phyloP scores from a whole-genome alignment of 2,888 invertebrate species.

The Sialis lutaria region DNA sequence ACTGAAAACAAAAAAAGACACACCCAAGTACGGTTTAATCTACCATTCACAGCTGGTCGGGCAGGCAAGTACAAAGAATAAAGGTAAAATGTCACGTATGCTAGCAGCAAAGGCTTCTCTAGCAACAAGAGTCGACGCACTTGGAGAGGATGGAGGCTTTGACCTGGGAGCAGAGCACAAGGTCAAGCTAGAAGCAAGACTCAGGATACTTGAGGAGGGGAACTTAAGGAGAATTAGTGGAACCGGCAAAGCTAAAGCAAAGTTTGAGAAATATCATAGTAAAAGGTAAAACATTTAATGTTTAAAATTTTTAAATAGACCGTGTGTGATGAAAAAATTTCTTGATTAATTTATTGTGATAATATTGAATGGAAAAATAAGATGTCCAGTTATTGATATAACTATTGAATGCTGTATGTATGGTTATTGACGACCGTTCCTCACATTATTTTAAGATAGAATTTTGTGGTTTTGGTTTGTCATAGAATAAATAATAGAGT shows the following conservation, averaged over 20 bases:
- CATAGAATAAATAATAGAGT: conserved; percentile 3
- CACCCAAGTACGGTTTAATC: conserved; percentile 96
- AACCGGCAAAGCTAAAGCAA: conserved; percentile 72
- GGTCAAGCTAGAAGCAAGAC: conserved; percentile 67
- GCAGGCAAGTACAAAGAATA: conserved; percentile 74
- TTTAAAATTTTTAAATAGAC: background rate
- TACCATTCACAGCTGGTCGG: conserved; percentile 92
- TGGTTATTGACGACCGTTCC: conserved; percentile 1
- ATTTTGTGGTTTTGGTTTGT: conserved; percentile 2
- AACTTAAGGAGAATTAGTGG: conserved; percentile 70
- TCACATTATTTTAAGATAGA: background rate
- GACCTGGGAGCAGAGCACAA: conserved; percentile 81
- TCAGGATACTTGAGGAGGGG: conserved; percentile 72
- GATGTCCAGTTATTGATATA: too few relatives aligned
- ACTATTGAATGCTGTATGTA: background rate
- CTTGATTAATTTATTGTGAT: background rate
- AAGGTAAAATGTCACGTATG: conserved; percentile 91
- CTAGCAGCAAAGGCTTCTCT: conserved; percentile 91
- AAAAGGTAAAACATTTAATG: conserved; percentile 43
- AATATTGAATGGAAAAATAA: background rate
- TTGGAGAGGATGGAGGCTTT: conserved; percentile 74
- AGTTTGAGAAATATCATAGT: conserved; percentile 85
- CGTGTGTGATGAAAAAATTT: too few relatives aligned
- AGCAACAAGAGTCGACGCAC: conserved; percentile 86
- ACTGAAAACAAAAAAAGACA: conserved; percentile 91